Percentiles rank a stretch among this genome's conserved stretches.
Conservation (phyloP, 2,113 vertebrate genomes). For the Nibea albiflora region DNA sequence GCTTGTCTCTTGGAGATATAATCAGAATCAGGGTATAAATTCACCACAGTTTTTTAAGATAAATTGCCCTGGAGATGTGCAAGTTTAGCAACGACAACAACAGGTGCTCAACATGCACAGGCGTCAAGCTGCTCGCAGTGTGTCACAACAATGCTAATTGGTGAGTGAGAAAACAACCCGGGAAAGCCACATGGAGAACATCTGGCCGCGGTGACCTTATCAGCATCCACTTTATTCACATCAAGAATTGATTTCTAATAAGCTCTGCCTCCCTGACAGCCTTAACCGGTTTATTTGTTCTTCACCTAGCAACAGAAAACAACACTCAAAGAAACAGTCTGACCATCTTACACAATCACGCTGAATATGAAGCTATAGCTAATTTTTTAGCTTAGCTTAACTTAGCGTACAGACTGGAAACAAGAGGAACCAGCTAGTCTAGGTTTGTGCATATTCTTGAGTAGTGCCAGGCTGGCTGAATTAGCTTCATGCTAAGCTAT, state of each 20-base stretch:
- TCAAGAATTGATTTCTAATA: conserved; percentile 19
- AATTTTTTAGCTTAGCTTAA: no score
- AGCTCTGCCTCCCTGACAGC: not conserved
- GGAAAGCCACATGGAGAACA: conserved; percentile 2
- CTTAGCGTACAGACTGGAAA: no score
- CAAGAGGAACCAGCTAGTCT: no score
- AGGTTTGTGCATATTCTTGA: no score
- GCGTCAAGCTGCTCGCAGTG: not conserved
- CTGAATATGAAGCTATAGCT: no score
- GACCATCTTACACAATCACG: no score
- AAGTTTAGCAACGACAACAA: conserved; percentile 5
- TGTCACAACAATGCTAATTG: conserved; percentile 28
- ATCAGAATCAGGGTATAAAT: conserved; percentile 23
- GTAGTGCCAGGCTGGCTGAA: no score
- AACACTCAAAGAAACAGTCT: not conserved
- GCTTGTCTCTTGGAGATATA: conserved; percentile 18
- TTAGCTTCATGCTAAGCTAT: no score
- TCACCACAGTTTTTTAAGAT: conserved; percentile 4
- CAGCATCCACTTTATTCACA: not conserved
- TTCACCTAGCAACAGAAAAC: not conserved
- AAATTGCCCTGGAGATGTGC: conserved; percentile 40
- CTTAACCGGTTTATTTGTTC: conserved; percentile 1
- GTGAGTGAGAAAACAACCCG: conserved; percentile 23
- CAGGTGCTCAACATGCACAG: conserved; percentile 2
- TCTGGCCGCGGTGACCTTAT: conserved; percentile 14